Evolutionary conservation across 2,113 vertebrate species (phyloP), one percentile per base, ranked within the genome.

Genomic region (Tor tambroides): DNA sequence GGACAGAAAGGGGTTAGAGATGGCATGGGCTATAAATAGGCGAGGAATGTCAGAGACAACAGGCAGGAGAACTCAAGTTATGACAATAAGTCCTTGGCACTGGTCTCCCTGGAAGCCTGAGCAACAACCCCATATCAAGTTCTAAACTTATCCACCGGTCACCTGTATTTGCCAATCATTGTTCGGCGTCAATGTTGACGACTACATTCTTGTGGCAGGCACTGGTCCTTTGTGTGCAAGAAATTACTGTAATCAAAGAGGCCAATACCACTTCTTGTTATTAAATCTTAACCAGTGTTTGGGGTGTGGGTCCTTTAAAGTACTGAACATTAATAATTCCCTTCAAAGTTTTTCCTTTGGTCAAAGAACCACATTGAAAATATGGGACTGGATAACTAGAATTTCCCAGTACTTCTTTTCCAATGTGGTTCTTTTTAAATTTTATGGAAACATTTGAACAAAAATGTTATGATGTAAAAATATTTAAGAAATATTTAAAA

Each of bases 111-210:
- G 43, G 71, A 85, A 72, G 35, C 79, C 46, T 76, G 32, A 49
- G 78, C 41, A 59, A 69, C 65, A 83, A 56, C 63, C 74, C 80
- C 80, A 80, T 84, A 87, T 90, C 61, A 28, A 41, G 76, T 65
- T 76, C 88, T 88, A 90, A 87, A 89, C 88, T 89, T 89, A 90
- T 87, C 86, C 69, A 69, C 35, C 1, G 28, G 83, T 90, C 89
- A 90, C 88, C 89, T 90, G 89, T 86, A 90, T 89, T 87, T 90
- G 89, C 89, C 88, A 90, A 88, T 90, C 89, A 90, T 56, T 78
- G 74, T 26, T 78, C 63, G 61, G 83, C 74, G 67, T 49, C 56
- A n/a, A n/a, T n/a, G n/a, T n/a, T n/a, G n/a, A 59, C n/a, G 12
- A 26, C 78, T 85, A 15, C 28, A 46, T 76, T 88, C 19, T 63